Evolutionary conservation across 2,888 invertebrate genomes (phyloP).

Genomic region (Volucella zonaria): DNA sequence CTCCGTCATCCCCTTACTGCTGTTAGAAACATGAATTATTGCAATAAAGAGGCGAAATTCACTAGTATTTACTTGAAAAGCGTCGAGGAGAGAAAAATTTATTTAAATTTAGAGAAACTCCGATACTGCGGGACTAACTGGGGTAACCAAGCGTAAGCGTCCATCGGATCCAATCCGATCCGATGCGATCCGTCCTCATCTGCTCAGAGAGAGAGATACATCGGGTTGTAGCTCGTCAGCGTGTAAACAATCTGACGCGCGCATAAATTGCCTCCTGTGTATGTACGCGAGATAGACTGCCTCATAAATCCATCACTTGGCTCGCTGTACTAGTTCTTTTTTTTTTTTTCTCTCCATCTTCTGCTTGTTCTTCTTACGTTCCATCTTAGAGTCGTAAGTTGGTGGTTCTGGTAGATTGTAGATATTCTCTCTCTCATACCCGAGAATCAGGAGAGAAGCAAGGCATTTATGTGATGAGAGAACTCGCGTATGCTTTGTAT

Average conservation of each 20-base stretch:
- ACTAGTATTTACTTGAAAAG: conserved; percentile 16
- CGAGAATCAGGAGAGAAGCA: conserved; percentile 34
- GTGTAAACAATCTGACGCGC: conserved; percentile 65
- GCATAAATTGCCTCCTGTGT: conserved; percentile 65
- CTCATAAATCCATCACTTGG: conserved; percentile 73
- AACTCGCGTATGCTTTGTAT: conserved; percentile 32
- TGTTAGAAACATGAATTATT: conserved; percentile 19
- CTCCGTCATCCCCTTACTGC: not conserved
- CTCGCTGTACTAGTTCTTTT: conserved; percentile 54
- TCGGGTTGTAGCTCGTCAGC: conserved; percentile 45
- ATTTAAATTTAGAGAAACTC: not conserved
- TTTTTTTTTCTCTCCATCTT: not conserved
- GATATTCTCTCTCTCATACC: conserved; percentile 18
- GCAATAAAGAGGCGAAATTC: conserved; percentile 39
- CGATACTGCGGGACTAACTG: not conserved
- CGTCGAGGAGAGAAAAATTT: not conserved
- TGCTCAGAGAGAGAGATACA: conserved; percentile 11
- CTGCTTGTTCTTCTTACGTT: not conserved
- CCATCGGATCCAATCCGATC: not conserved
- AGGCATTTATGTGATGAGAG: conserved; percentile 64
- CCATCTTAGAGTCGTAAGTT: too few species aligned
- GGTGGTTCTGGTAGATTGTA: conserved; percentile 13
- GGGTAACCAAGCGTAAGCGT: not conserved
- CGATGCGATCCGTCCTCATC: conserved; percentile 25
- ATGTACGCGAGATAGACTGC: conserved; percentile 58